Percentiles rank a stretch among this genome's conserved stretches.
Conservation (phyloP, 2,113 vertebrate species). For the Oceanodroma tethys region DNA sequence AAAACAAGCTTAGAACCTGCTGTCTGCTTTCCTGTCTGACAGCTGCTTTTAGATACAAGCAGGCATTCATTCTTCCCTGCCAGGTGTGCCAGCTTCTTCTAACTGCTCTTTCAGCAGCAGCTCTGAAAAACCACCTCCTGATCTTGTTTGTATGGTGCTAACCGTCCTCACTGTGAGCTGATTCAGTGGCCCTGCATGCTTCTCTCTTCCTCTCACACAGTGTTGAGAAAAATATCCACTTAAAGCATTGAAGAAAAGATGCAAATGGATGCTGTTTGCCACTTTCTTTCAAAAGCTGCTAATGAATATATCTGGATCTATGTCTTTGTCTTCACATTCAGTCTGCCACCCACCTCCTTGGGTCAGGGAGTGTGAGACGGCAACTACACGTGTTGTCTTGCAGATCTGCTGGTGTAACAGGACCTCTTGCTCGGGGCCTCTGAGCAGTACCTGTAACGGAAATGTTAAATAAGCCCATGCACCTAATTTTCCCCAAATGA, state of each 20-base stretch:
- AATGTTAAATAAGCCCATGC: not conserved
- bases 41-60: not conserved
- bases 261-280: not conserved
- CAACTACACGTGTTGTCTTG: not conserved
- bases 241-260: not conserved
- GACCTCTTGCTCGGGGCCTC: not conserved
- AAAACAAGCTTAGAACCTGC: not conserved
- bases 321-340: not conserved
- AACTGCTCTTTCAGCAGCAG: not conserved
- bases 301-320: not conserved
- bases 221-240: not conserved
- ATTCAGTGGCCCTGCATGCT: not conserved
- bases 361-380: not conserved
- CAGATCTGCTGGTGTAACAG: not conserved
- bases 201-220: not conserved
- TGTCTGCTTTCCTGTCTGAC: not conserved
- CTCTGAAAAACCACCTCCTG: not conserved
- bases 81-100: not conserved
- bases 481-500: not conserved
- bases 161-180: not conserved
- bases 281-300: not conserved
- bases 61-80: constrained; percentile 1
- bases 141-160: not conserved
- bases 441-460: not conserved
- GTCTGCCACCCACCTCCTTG: not conserved